These are phyloP conservation scores for Cylas formicarius DNA, from an alignment of 1,140 invertebrate species.

Conservation along the genomic window DNA sequence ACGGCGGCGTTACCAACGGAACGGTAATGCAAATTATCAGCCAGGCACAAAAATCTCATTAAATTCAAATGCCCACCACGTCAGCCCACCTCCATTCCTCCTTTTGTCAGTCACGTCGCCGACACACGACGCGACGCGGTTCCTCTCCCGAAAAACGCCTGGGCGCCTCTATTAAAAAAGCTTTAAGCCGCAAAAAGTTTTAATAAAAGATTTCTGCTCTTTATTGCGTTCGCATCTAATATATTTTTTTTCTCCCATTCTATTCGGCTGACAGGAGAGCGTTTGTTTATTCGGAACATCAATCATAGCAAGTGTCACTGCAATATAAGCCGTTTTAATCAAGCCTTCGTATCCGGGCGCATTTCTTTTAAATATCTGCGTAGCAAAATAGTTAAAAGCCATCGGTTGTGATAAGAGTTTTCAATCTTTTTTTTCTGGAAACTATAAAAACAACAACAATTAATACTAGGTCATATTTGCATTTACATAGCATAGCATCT, in stretches of 20 bases:
- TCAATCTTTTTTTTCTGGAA: too few relatives aligned
- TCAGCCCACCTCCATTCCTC: too few relatives aligned
- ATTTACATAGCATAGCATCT: too few relatives aligned
- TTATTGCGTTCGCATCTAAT: conserved; percentile 35
- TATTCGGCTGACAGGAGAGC: conserved; percentile 22
- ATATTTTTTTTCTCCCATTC: conserved; percentile 29
- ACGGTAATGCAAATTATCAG: not conserved
- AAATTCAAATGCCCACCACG: conserved; percentile 10
- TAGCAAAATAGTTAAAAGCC: too few relatives aligned
- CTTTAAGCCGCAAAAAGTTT: conserved; percentile 33
- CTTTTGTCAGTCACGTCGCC: conserved; percentile 5
- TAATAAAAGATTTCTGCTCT: conserved; percentile 35
- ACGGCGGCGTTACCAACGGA: too few relatives aligned
- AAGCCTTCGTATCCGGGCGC: conserved; percentile 18
- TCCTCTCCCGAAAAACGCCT: not conserved
- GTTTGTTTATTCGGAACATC: conserved; percentile 36
- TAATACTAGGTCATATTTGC: too few relatives aligned
- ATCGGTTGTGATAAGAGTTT: too few relatives aligned
- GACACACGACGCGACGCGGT: too few relatives aligned
- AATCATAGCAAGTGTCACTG: conserved; percentile 32
- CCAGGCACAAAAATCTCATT: conserved; percentile 3
- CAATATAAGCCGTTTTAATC: conserved; percentile 34
- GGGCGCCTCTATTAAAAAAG: conserved; percentile 34
- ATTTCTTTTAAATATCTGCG: conserved; percentile 23
- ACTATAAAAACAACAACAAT: too few relatives aligned